Conservation (phyloP, 2,113 vertebrate genomes). For the Hydrolagus affinis region DNA sequence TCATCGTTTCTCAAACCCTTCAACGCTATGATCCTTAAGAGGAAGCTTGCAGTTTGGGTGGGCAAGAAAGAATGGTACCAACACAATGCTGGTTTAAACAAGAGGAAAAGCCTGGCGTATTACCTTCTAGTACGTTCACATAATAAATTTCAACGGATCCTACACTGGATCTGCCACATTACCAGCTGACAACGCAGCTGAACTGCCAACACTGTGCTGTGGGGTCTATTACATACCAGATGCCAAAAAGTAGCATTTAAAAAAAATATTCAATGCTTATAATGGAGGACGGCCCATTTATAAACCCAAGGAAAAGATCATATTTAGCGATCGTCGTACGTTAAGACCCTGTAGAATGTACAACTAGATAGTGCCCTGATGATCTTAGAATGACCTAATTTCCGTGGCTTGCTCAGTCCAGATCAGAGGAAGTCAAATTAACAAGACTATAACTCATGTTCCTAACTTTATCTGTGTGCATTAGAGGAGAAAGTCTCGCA, state of each 20-base stretch:
- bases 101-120: background rate
- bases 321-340: no score
- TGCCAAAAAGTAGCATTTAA: no score
- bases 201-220: background rate
- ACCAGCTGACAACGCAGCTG: slow-evolving; percentile 2
- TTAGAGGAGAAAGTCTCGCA: slow-evolving; percentile 2
- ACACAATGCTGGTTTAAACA: slow-evolving; percentile 17
- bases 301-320: no score
- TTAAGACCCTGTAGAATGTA: no score
- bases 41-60: background rate
- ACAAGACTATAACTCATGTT: background rate
- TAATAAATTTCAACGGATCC: background rate
- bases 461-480: background rate
- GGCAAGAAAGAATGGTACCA: slow-evolving; percentile 7
- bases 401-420: background rate
- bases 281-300: no score
- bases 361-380: background rate
- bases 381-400: background rate
- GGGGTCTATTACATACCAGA: background rate
- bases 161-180: background rate
- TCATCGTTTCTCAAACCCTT: slow-evolving; percentile 26
- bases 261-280: no score
- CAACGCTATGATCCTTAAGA: background rate
- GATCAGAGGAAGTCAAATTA: background rate
- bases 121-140: background rate